Evolutionary conservation across 2,797 vertebrate species (phyloP), one percentile per base, ranked within the genome.

Genomic region (Periophthalmus magnuspinnatus): DNA sequence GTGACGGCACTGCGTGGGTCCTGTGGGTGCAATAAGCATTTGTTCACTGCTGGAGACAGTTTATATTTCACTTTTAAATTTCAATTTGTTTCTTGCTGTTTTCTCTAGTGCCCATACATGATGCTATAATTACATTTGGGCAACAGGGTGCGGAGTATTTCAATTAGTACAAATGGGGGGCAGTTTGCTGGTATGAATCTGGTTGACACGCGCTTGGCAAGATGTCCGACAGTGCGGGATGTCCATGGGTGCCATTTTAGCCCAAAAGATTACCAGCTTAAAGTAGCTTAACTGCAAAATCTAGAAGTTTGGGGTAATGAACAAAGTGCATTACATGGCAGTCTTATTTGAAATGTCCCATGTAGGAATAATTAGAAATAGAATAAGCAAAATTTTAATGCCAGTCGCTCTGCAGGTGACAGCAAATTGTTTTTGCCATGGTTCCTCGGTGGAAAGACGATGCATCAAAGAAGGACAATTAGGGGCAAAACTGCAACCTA

Each of bases 361-460:
- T 86, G 82, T 73, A 92, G 89, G 90, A 88, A 83, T 92, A 90
- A 91, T 90, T 90, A 89, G 72, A 85, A 88, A 85, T 83, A 82
- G 82, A 88, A 88, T 89, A 90, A 89, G 82, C 86, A 82, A 74
- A 86, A 82, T 71, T 67, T 89, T 88, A 83, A 92, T 90, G 88
- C 83, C 82, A 79, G 82, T 89, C 85, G 90, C 89, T 86, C 88
- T 88, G 88, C 89, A 90, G 90, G 89, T 88, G 88, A 91, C 88
- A 88, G 83, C 62, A 88, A 86, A 90, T 90, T 85, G 81, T 89
- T 86, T 88, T 83, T 68, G 86, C 84, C 88, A 83, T 77, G 87
- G 85, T 85, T 89, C 88, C 89, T 89, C 76, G 1, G 85, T 87
- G 87, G 77, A 84, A 87, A 84, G 75, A 24, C 75, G 84, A 78